Base-by-base conservation (phyloP, 2,797 vertebrate genomes). In the Ispidina lecontei region DNA sequence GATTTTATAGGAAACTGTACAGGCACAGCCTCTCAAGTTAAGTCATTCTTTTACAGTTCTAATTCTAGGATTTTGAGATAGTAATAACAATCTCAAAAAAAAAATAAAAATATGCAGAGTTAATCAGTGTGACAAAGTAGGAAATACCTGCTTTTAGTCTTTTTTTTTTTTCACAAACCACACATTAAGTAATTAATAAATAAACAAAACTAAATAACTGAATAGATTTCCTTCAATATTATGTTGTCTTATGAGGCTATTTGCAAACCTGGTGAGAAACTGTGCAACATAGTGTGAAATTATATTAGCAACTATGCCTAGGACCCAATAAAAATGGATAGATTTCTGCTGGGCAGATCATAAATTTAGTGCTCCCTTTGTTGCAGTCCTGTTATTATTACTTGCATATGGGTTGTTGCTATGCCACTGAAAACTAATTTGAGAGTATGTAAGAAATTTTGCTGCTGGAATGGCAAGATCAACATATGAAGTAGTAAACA, bases 231-330 rank as follows among this genome's bases (percentile, higher is more conserved):
- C 55, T 84, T 89, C 89, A 75, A 18, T 75, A 84, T 76, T 47
- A 7, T 58, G 51, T 59, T 93, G 43, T 91, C 67, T 88, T 60
- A 59, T 23, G 33, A 76, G 37, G 47, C 33, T 81, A 21, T 58
- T 76, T 87, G 58, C 59, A 88, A 81, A 93, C 69, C 13, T 77
- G 76, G 51, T 39, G 73, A 91, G 63, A 90, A 94, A 84, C 59
- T 59, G 89, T 89, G 93, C 74, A 84, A 84, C 70, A 16, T 6
- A 69, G 86, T 93, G 83, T 94, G 94, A 97, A 96, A 96, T 90
- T 63, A 84, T 94, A 92, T 92, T 84, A 92, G 84, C 77, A 79
- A 87, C 81, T 47, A 31, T 43, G 89, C 68, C 80, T 67, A 59
- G 69, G 91, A 90, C 74, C 74, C 29, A 47, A 72, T 65, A 56